Evolutionary conservation across 2,113 vertebrate species (phyloP), one percentile per base, ranked within the genome.

Genomic region (Calyptommatus sinebrachiatus): DNA sequence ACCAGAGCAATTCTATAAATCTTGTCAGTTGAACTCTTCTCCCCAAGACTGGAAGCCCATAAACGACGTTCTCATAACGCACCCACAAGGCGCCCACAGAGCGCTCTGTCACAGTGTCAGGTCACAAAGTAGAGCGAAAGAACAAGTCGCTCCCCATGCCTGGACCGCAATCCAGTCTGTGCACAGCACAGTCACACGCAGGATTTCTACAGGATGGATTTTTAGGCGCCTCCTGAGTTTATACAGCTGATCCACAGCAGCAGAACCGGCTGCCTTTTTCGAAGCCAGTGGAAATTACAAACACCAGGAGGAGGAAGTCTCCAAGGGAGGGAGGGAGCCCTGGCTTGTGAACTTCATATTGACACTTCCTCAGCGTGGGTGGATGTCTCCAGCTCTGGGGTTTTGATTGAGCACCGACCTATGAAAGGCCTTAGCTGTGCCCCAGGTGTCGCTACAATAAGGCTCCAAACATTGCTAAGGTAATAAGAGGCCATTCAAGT

Each of bases 361-460:
- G 46, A 16, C 86, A 10, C 79, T 46, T 60, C 0, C 0, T 74
- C 18, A n/a, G 69, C 18, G 0, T 76, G 29, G 31, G 77, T 82
- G 66, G n/a, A 20, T 53, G 7, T 81, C 2, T 80, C 57, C 80
- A 72, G 63, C 62, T 77, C 50, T 57, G 18, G 79, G 18, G 29
- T 53, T 84, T 90, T 67, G 29, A 3, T 70, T 87, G 68, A 83
- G 65, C 29, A 72, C 26, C 2, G 35, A 48, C 16, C 35, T 72
- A 57, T 85, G 84, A 41, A 76, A 88, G 71, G 69, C 14, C 9
- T 78, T 79, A 12, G 5, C 41, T 88, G 57, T 61, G 45, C 26
- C 50, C 77, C 62, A 83, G 7, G 63, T 78, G 14, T 78, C 31
- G 78, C 28, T 48, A 5, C 8, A 11, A 3, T 20, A 46, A 50